phyloP scores from a whole-genome alignment of 2,113 vertebrate genomes.

The Hymenochirus boettgeri region DNA sequence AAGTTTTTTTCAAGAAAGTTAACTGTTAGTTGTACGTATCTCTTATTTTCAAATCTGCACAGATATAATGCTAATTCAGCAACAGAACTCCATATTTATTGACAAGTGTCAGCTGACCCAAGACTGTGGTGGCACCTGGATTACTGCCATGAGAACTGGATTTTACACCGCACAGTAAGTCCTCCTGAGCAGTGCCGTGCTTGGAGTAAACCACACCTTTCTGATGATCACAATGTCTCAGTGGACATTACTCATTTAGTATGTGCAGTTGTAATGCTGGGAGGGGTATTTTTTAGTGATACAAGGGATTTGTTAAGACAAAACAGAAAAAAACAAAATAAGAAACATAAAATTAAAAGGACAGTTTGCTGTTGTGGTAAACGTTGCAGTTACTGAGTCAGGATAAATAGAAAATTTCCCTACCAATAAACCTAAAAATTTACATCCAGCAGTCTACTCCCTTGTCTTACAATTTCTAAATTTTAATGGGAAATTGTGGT shows the following conservation, averaged over 20 bases:
- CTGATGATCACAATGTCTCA: slow-evolving; percentile 53
- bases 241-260: slow-evolving; percentile 53
- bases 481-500: too few relatives aligned
- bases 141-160: slow-evolving; percentile 93
- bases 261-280: slow-evolving; percentile 52
- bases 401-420: too few relatives aligned
- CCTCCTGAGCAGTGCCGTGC: neutral
- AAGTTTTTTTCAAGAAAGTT: too few relatives aligned
- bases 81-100: slow-evolving; percentile 87
- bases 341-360: too few relatives aligned
- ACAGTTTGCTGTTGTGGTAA: too few relatives aligned
- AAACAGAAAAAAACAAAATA: neutral
- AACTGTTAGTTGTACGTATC: too few relatives aligned
- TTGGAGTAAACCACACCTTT: slow-evolving; percentile 45
- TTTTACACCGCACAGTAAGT: slow-evolving; percentile 85
- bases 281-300: slow-evolving; percentile 47
- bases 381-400: too few relatives aligned
- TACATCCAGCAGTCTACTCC: too few relatives aligned
- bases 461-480: too few relatives aligned
- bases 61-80: slow-evolving; percentile 99
- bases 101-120: slow-evolving; percentile 88
- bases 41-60: slow-evolving; percentile 33
- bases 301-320: neutral
- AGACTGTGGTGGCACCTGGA: slow-evolving; percentile 91
- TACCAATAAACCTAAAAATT: too few relatives aligned